These are phyloP conservation scores for Oikopleura albicans DNA, from an alignment of 23 tunicate species.

Conservation along the genomic window DNA sequence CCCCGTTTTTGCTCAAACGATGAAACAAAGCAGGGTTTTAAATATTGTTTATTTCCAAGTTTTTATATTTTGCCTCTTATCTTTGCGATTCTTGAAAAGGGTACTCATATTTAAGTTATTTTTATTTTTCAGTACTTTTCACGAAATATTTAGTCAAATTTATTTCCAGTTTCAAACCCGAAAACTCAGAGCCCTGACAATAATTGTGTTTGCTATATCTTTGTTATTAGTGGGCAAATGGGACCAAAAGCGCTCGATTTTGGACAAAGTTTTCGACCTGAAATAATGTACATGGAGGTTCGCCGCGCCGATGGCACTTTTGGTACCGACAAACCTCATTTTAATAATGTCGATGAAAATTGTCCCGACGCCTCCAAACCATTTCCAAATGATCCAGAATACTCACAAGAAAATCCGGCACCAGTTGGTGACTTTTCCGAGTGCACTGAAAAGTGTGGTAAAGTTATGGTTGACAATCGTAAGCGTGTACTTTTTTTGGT, in stretches of 20 bases:
- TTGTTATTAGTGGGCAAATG: not conserved
- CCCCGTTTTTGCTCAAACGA: not conserved
- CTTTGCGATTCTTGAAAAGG: no score
- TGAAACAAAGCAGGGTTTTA: no score
- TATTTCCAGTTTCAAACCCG: no score
- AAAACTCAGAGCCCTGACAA: no score
- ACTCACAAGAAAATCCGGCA: not conserved
- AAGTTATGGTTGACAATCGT: no score
- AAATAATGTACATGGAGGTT: not conserved
- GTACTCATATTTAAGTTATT: no score
- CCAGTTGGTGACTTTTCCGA: not conserved
- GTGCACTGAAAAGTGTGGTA: not conserved
- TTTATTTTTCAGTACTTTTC: no score
- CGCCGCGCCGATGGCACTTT: constrained; percentile 9
- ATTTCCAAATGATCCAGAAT: not conserved
- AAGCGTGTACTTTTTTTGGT: no score
- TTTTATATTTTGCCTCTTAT: no score
- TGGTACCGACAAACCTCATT: not conserved
- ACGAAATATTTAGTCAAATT: no score
- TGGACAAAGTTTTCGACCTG: not conserved
- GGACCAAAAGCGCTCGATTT: not conserved
- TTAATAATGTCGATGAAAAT: not conserved
- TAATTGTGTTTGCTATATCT: not conserved
- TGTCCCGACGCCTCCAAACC: not conserved
- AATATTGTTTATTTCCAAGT: no score